phyloP scores from a whole-genome alignment of 2,888 invertebrate genomes.

The Lomographa bimaculata region DNA sequence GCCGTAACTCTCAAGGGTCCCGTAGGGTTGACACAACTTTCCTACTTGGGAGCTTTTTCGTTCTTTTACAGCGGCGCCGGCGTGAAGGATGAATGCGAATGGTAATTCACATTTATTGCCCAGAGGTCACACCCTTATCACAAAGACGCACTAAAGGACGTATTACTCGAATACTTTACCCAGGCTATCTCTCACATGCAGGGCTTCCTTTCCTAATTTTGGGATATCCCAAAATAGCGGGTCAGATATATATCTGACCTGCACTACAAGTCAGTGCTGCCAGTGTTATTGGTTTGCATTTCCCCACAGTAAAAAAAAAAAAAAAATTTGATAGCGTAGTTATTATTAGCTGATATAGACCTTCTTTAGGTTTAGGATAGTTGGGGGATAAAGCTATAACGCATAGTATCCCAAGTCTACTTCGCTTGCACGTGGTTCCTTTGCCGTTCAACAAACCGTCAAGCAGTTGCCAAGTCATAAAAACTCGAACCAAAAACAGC shows the following conservation, averaged over 20 bases:
- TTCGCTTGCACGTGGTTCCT: too few relatives aligned
- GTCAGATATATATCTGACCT: constrained; percentile 60
- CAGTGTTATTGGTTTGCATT: not conserved
- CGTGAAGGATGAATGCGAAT: constrained; percentile 8
- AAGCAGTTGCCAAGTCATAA: too few relatives aligned
- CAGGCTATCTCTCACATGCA: constrained; percentile 55
- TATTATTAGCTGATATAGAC: too few relatives aligned
- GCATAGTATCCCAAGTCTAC: too few relatives aligned
- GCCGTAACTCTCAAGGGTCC: too few relatives aligned
- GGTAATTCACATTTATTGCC: constrained; percentile 21
- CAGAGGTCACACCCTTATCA: constrained; percentile 25
- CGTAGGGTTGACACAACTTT: too few relatives aligned
- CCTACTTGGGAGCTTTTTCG: constrained; percentile 1
- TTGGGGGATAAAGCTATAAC: too few relatives aligned
- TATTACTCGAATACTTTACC: constrained; percentile 37
- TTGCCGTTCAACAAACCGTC: too few relatives aligned
- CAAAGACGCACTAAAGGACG: constrained; percentile 22
- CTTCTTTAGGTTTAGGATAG: too few relatives aligned
- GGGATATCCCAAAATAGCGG: too few relatives aligned
- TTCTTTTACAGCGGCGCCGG: not conserved
- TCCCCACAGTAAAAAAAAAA: not conserved
- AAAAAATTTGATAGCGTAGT: not conserved
- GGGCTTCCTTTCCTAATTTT: constrained; percentile 50
- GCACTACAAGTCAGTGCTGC: constrained; percentile 19
- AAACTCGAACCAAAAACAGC: too few relatives aligned